Conservation (phyloP, 2,888 invertebrate species). For the Elmis aenea region DNA sequence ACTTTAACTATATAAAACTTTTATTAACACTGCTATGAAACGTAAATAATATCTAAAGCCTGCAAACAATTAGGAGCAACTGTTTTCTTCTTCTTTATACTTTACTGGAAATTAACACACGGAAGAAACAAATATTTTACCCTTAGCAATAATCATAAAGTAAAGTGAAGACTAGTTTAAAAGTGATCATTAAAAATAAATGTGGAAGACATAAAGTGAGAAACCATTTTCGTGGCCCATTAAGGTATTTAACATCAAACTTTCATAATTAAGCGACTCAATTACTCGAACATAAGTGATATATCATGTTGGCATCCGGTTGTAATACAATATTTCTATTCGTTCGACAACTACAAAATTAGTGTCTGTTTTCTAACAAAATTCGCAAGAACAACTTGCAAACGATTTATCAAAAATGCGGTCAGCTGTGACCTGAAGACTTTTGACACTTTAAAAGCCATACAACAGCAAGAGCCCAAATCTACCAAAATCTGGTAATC, state of each 20-base stretch:
- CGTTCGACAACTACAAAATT: slow-evolving; percentile 16
- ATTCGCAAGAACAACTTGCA: slow-evolving; percentile 11
- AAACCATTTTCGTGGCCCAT: slow-evolving; percentile 22
- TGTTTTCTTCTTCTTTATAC: too few species aligned
- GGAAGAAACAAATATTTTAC: slow-evolving; percentile 32
- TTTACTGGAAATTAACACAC: too few species aligned
- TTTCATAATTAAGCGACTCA: slow-evolving; percentile 25
- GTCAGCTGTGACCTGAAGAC: slow-evolving; percentile 13
- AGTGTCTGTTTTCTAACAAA: slow-evolving; percentile 24
- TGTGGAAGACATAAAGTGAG: slow-evolving; percentile 38
- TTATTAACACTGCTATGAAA: too few species aligned
- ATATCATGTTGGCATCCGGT: slow-evolving; percentile 22
- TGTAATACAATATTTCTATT: slow-evolving; percentile 19
- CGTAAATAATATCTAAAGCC: too few species aligned
- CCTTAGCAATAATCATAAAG: slow-evolving; percentile 30
- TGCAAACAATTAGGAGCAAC: too few species aligned
- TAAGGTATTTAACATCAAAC: slow-evolving; percentile 25
- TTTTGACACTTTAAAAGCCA: slow-evolving; percentile 25
- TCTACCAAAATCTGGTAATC: too few species aligned
- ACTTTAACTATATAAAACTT: too few species aligned
- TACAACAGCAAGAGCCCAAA: too few species aligned
- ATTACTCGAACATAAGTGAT: slow-evolving; percentile 18
- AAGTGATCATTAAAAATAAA: slow-evolving; percentile 38
- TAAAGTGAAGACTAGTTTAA: slow-evolving; percentile 23
- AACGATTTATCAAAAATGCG: slow-evolving; percentile 12